Conservation (phyloP, 37 sponge, comb jelly and placozoan genomes). For the Chondrilla cf. caribensis region DNA sequence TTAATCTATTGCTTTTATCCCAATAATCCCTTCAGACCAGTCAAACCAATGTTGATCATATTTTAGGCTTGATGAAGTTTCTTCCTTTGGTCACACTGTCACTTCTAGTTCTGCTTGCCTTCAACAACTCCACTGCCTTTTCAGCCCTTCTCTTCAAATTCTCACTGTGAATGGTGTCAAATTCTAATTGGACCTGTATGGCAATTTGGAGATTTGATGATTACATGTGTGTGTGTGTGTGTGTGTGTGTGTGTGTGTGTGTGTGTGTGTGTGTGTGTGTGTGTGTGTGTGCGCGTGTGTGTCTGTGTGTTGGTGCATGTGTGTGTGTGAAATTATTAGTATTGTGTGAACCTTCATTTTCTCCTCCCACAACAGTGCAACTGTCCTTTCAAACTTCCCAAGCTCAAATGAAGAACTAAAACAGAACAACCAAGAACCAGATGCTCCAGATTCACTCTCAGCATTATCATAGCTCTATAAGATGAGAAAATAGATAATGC, state of each 20-base stretch:
- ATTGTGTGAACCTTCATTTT: slow-evolving; percentile 45
- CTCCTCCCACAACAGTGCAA: slow-evolving; percentile 51
- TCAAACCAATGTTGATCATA: too few relatives aligned
- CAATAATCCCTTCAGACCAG: too few relatives aligned
- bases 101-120: slow-evolving; percentile 38
- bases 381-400: slow-evolving; percentile 61
- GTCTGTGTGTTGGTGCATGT: background rate
- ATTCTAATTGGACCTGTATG: slow-evolving; percentile 15
- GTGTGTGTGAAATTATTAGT: background rate
- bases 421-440: slow-evolving; percentile 75
- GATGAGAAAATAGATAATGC: background rate
- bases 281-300: slow-evolving; percentile 15
- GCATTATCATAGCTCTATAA: slow-evolving; percentile 37
- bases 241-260: slow-evolving; percentile 16
- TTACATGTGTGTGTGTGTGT: slow-evolving; percentile 21
- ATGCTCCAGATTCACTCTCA: slow-evolving; percentile 4
- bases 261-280: slow-evolving; percentile 21
- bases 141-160: background rate
- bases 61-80: background rate
- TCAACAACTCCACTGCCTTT: slow-evolving; percentile 52
- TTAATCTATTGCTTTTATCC: too few relatives aligned
- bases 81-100: slow-evolving; percentile 75
- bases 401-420: slow-evolving; percentile 74
- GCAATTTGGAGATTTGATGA: too few relatives aligned
- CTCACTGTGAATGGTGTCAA: background rate